Conservation (phyloP, 2,888 invertebrate species). For the Eupithecia dodoneata region DNA sequence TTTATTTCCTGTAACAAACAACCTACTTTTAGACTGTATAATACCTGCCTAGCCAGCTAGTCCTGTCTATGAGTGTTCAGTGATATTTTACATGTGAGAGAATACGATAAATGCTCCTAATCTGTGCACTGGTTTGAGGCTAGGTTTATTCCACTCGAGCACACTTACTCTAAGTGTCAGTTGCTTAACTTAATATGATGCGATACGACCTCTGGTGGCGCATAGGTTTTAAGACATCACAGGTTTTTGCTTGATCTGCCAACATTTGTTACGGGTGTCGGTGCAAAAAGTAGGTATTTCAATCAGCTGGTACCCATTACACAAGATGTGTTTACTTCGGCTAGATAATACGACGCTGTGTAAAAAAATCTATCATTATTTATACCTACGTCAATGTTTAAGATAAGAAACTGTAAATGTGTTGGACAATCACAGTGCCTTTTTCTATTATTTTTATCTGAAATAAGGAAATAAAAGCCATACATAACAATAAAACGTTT, state of each 20-base stretch:
- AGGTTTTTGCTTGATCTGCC: background rate
- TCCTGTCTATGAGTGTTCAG: no score
- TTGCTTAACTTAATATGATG: background rate
- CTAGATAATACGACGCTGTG: background rate
- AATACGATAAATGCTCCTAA: background rate
- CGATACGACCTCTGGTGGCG: background rate
- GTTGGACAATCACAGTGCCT: background rate
- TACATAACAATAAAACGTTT: slow-evolving; percentile 35
- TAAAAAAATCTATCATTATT: background rate
- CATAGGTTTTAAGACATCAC: background rate
- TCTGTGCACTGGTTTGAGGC: background rate
- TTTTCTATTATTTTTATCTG: slow-evolving; percentile 22
- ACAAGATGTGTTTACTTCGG: background rate
- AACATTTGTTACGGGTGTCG: background rate
- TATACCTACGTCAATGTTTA: background rate
- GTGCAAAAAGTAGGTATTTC: background rate
- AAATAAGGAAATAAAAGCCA: slow-evolving; percentile 42
- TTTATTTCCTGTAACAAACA: no score
- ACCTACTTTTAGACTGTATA: no score
- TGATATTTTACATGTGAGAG: background rate
- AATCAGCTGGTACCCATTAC: background rate
- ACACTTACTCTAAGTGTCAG: background rate
- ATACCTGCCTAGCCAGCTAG: no score
- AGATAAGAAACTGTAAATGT: background rate
- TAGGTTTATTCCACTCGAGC: background rate